phyloP scores from a whole-genome alignment of 2,113 vertebrate species.

The Pterocles gutturalis region DNA sequence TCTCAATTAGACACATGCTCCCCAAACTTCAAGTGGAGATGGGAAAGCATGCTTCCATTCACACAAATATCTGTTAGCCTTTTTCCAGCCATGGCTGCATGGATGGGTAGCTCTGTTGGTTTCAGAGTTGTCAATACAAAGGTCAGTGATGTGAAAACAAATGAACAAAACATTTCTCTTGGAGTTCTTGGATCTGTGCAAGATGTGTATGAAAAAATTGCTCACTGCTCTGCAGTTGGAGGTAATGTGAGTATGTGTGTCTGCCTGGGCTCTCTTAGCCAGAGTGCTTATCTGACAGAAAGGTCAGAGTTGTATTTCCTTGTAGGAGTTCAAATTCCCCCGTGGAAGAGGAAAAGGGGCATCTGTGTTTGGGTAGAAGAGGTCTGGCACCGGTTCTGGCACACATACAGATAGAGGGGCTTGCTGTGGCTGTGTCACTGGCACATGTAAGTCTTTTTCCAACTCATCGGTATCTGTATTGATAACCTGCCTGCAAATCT shows the following conservation, averaged over 20 bases:
- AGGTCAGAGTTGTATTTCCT: neutral
- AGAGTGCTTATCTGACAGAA: neutral
- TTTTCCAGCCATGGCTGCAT: neutral
- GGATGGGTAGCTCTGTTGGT: neutral
- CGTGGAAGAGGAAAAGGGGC: neutral
- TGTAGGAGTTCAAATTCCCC: neutral
- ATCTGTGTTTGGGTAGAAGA: neutral
- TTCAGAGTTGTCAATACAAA: neutral
- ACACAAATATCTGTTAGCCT: neutral
- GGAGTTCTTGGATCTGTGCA: neutral
- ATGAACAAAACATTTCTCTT: neutral
- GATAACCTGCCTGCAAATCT: neutral
- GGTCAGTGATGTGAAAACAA: neutral
- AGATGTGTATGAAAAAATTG: accelerated
- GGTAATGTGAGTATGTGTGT: neutral
- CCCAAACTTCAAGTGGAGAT: neutral
- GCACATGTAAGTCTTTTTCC: neutral
- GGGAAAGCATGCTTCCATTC: accelerated
- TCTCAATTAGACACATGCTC: neutral
- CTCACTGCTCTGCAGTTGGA: neutral
- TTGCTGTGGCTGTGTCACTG: neutral
- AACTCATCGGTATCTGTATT: neutral
- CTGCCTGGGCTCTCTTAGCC: neutral
- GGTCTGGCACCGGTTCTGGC: neutral
- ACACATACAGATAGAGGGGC: accelerated